These are phyloP conservation scores for Pissodes strobi DNA, from an alignment of 1,140 invertebrate species.

Conservation along the genomic window DNA sequence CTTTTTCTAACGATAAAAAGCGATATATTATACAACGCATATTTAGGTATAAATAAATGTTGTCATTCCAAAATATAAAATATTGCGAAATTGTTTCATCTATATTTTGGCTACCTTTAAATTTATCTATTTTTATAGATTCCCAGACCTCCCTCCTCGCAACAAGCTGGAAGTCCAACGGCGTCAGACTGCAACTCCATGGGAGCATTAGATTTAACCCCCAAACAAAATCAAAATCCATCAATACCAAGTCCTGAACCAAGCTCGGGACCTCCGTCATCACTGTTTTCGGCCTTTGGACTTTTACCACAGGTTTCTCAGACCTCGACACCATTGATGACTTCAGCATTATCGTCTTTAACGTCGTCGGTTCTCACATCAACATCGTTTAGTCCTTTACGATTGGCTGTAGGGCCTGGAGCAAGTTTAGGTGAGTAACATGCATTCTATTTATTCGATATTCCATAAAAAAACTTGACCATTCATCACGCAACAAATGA, in stretches of 20 bases:
- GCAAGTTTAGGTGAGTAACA: constrained; percentile 57
- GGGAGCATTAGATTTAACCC: constrained; percentile 65
- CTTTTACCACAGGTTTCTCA: constrained; percentile 64
- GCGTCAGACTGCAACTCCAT: constrained; percentile 60
- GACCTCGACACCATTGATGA: constrained; percentile 63
- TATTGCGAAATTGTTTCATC: too few species aligned
- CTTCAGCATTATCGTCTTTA: constrained; percentile 72
- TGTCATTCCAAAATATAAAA: too few species aligned
- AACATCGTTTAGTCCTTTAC: constrained; percentile 78
- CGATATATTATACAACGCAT: too few species aligned
- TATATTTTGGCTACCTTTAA: too few species aligned
- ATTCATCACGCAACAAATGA: too few species aligned
- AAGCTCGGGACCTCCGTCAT: constrained; percentile 59
- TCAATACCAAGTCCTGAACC: constrained; percentile 51
- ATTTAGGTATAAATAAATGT: too few species aligned
- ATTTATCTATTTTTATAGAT: too few species aligned
- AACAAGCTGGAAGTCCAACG: constrained; percentile 54
- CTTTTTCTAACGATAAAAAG: too few species aligned
- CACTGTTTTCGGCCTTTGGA: constrained; percentile 66
- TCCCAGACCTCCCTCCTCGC: constrained; percentile 53
- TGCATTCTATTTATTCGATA: too few species aligned
- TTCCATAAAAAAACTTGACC: too few species aligned
- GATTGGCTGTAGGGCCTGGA: constrained; percentile 76
- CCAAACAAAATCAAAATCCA: constrained; percentile 53
- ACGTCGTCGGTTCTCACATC: constrained; percentile 77